Evolutionary conservation across 2,113 vertebrate species (phyloP), one percentile per base, ranked within the genome.

Genomic region (Myiozetetes cayanensis): DNA sequence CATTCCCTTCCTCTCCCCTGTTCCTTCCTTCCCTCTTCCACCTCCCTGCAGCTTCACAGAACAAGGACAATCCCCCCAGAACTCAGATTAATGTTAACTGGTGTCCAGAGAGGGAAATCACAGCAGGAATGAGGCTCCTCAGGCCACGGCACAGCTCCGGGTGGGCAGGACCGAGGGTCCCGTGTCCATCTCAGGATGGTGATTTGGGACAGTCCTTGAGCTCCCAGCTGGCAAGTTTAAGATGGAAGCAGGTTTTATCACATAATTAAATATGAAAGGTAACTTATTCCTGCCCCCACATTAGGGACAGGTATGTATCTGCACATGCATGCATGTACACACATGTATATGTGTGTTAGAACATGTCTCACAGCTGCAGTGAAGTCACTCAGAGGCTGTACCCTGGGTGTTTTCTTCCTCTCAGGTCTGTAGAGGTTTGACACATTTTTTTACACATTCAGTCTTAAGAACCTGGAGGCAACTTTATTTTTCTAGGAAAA

Each of bases 261-360:
- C 22, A 4, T 31, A 63, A 53, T 49, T 41, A 41, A 72, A 59
- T 68, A 37, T 5, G 13, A 59, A 76, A 46, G 2, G 4, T 59
- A n/a, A 50, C 14, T 91, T 31, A 27, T 31, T 83, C 27, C 52
- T 72, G 47, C n/a, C 25, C 23, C 35, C 53, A 1, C 31, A 2
- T 58, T 35, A 47, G 55, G 46, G 30, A 31, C 33, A 46, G 20
- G 20, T 17, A 5, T 66, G 35, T 28, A 44, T 9, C 21, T 70
- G 50, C 50, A 31, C 39, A 10, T 9, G 35, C 18, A 25, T 17
- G 10, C 25, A 12, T 0, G 0, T 15, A 6, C 4, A 19, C 35
- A 44, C 19, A 3, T 13, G 3, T 6, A 5, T 39, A 5, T 43
- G 1, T 9, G 7, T 55, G 47, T 35, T 23, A 22, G 66, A 74